Conservation (phyloP, 1,140 invertebrate species). For the Zaprionus nigranus region DNA sequence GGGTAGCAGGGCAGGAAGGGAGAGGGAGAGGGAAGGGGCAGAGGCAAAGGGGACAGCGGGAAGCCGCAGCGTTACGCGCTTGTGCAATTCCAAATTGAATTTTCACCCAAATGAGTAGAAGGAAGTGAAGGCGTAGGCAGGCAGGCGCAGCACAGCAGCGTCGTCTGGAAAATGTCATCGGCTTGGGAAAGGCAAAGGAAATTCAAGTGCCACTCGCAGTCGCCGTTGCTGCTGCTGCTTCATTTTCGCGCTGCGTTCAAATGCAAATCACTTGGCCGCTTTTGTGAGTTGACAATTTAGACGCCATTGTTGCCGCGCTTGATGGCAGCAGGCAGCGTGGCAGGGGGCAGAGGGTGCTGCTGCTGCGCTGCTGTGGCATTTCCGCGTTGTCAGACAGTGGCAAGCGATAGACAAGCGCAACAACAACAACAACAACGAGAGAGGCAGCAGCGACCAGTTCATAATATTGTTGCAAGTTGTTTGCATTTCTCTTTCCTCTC, state of each 20-base stretch:
- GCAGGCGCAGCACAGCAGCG: constrained; percentile 16
- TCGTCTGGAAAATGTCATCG: constrained; percentile 77
- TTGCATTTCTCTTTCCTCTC: constrained; percentile 33
- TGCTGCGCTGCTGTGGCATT: constrained; percentile 63
- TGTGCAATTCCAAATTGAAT: constrained; percentile 82
- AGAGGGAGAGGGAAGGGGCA: neutral
- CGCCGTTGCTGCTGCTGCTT: constrained; percentile 37
- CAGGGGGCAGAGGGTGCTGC: neutral
- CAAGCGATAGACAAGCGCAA: constrained; percentile 66
- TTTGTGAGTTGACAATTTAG: constrained; percentile 81
- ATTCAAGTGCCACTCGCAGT: constrained; percentile 64
- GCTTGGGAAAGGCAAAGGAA: constrained; percentile 58
- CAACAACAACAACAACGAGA: constrained; percentile 25
- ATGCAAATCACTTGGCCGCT: constrained; percentile 81
- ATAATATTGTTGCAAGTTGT: constrained; percentile 47
- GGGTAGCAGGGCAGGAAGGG: neutral
- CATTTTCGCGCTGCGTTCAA: constrained; percentile 79
- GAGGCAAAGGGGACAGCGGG: neutral
- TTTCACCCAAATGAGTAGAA: constrained; percentile 56
- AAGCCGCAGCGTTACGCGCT: constrained; percentile 68
- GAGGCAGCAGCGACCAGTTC: constrained; percentile 29
- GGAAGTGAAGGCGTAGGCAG: constrained; percentile 20
- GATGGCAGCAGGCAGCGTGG: neutral
- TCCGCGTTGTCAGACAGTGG: constrained; percentile 75
- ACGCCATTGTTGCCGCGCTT: constrained; percentile 67